Percentiles rank a stretch among this genome's conserved stretches.
These are phyloP conservation scores for Diplazon laetatorius DNA, from an alignment of 2,888 invertebrate genomes.

Conservation along the genomic window DNA sequence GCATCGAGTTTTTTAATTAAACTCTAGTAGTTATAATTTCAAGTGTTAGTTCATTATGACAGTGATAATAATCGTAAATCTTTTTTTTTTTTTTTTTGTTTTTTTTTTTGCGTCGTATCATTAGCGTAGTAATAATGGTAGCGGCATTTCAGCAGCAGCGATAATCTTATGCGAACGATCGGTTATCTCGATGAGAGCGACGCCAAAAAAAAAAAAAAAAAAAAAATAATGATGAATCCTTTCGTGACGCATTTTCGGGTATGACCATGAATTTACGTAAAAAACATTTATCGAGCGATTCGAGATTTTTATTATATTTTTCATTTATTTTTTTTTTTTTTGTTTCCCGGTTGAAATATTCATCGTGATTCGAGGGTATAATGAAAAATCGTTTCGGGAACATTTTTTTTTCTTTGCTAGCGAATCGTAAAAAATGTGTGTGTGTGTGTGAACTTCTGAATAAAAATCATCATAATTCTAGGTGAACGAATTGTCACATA, in stretches of 20 bases:
- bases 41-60: conserved; percentile 67
- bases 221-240: background rate
- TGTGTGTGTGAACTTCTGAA: no score
- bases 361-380: conserved; percentile 13
- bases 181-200: no score
- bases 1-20: conserved; percentile 70
- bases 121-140: conserved; percentile 68
- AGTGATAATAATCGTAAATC: conserved; percentile 50
- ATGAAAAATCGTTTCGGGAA: conserved; percentile 23
- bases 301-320: background rate
- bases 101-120: conserved; percentile 43
- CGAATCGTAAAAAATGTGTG: conserved; percentile 37
- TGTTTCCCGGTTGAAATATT: background rate
- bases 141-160: conserved; percentile 68
- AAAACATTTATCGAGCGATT: conserved; percentile 6
- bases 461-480: conserved; percentile 21
- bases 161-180: conserved; percentile 49
- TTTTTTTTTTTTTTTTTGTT: no score
- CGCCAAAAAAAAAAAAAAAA: background rate
- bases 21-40: conserved; percentile 71
- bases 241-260: conserved; percentile 6
- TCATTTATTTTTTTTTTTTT: no score
- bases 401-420: background rate
- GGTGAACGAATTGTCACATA: conserved; percentile 49
- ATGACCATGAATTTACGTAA: conserved; percentile 38